Percentiles rank a stretch among this genome's conserved stretches.
phyloP scores from a whole-genome alignment of 92 coral and sea anemone species.

The Anthopleura xanthogrammica region DNA sequence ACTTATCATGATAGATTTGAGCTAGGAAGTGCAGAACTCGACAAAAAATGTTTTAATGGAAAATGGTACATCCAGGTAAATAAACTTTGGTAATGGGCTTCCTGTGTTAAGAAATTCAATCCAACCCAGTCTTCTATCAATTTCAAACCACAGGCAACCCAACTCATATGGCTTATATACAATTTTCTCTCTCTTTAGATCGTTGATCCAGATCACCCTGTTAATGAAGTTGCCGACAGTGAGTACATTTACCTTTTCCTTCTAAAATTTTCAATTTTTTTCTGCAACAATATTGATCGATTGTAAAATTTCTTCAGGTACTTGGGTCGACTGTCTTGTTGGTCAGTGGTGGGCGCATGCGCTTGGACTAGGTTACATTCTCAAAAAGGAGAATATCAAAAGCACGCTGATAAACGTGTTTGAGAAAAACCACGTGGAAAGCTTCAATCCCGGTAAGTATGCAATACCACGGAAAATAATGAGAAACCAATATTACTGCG shows the following conservation, averaged over 20 bases:
- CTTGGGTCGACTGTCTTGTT: constrained; percentile 88
- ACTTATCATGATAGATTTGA: constrained; percentile 53
- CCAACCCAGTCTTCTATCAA: too few species aligned
- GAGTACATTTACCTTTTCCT: not conserved
- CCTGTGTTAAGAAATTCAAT: not conserved
- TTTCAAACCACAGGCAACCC: too few species aligned
- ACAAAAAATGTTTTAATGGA: constrained; percentile 64
- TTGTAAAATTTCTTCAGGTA: constrained; percentile 30
- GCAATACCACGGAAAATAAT: not conserved
- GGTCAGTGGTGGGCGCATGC: constrained; percentile 98
- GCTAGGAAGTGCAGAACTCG: constrained; percentile 70
- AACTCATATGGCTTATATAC: not conserved
- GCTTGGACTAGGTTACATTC: constrained; percentile 73
- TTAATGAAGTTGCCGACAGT: constrained; percentile 55
- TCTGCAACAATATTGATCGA: not conserved
- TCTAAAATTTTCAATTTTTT: not conserved
- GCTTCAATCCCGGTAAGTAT: constrained; percentile 71
- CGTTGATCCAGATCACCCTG: constrained; percentile 39
- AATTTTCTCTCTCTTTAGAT: constrained; percentile 24
- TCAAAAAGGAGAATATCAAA: constrained; percentile 64
- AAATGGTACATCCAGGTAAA: constrained; percentile 85
- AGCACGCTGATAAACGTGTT: constrained; percentile 59
- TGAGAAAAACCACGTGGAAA: constrained; percentile 62
- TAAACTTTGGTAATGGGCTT: not conserved
- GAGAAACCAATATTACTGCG: too few species aligned